Evolutionary conservation across 2,888 invertebrate genomes (phyloP), one percentile per base, ranked within the genome.

Genomic region (Andrena minutula): DNA sequence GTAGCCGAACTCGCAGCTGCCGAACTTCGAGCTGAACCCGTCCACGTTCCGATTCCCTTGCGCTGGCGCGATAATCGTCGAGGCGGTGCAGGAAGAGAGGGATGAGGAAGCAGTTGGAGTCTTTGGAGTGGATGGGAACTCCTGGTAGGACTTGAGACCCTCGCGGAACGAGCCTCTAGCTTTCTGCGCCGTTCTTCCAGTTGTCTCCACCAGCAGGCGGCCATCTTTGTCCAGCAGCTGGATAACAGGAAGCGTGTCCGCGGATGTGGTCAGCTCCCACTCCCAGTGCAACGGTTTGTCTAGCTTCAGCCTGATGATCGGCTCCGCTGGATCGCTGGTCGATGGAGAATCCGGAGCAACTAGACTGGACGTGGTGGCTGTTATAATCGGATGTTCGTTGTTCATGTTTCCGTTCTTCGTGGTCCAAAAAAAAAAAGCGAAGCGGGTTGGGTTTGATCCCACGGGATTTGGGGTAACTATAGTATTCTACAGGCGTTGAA

Each of bases 201-300:
- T 92, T 1, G 92, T 92, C 73, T 93, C 93, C 0, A 93, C 92
- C 71, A 93, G 73, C 0, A 92, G 75, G 0, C 91, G 88, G 3
- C 93, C 93, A 64, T 93, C 90, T 65, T 90, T 91, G 84, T 93
- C 92, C 65, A 93, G 73, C 49, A 92, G 83, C 58, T 93, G 92
- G 8, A 93, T 90, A 2, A 93, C 89, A 5, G 93, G 93, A 16
- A 92, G 78, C 10, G 87, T 79, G 61, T 92, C 92, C 41, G 91
- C 87, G 2, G 92, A 89, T 30, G 93, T 93, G 10, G 93, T 93
- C n/a, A 93, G 75, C 72, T 93, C 90, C 93, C 93, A 93, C 53
- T 92, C 90, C 92, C 92, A 93, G 81, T 93, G 88, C 4, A 87
- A 72, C 16, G 93, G 92, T 65, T 92, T 93, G 88, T 93, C 91